Evolutionary conservation across 2,888 invertebrate genomes (phyloP).

Genomic region (Leucophora obtusa): DNA sequence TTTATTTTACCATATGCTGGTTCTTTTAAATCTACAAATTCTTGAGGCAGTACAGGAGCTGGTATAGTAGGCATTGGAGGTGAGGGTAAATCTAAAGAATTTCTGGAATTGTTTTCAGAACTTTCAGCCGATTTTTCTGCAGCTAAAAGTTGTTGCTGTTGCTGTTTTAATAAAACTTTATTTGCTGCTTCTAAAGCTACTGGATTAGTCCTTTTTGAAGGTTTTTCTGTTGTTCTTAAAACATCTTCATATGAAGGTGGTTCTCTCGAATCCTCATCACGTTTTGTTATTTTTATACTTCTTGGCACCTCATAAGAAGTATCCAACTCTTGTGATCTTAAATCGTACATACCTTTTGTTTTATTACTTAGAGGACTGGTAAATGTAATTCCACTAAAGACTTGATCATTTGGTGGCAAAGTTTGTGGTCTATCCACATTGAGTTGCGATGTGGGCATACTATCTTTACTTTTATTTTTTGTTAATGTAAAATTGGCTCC

Average conservation of each 20-base stretch:
- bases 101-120: slow-evolving; percentile 67
- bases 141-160: slow-evolving; percentile 41
- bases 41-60: slow-evolving; percentile 72
- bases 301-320: slow-evolving; percentile 76
- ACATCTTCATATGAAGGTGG: slow-evolving; percentile 77
- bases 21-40: slow-evolving; percentile 62
- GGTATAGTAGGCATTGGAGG: slow-evolving; percentile 76
- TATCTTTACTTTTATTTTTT: slow-evolving; percentile 62
- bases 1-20: slow-evolving; percentile 70
- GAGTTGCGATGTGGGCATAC: slow-evolving; percentile 61
- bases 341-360: slow-evolving; percentile 70
- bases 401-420: slow-evolving; percentile 75
- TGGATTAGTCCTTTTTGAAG: slow-evolving; percentile 65
- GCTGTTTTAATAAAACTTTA: slow-evolving; percentile 61
- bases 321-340: slow-evolving; percentile 66
- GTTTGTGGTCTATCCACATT: slow-evolving; percentile 76
- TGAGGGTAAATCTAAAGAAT: slow-evolving; percentile 66
- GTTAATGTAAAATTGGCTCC: slow-evolving; percentile 73
- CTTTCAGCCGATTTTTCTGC: slow-evolving; percentile 53
- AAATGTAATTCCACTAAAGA: slow-evolving; percentile 77
- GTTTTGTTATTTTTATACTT: slow-evolving; percentile 66
- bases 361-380: slow-evolving; percentile 76
- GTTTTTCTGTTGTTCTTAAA: slow-evolving; percentile 52
- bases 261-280: slow-evolving; percentile 60
- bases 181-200: slow-evolving; percentile 68